phyloP scores from a whole-genome alignment of 2,113 vertebrate genomes.

The Channa maculata region DNA sequence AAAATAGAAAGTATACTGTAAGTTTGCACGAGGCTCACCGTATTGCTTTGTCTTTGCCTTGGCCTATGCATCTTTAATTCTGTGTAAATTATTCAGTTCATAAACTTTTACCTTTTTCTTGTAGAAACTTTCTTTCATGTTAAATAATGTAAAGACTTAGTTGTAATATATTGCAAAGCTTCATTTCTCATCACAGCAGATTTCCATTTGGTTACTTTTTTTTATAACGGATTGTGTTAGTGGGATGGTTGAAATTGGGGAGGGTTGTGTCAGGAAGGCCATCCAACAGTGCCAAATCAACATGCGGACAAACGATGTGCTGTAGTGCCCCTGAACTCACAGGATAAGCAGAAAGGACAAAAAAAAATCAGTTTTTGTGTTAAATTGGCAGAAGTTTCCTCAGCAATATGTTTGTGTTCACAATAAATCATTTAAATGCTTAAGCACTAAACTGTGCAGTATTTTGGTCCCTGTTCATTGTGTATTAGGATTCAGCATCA shows the following conservation, averaged over 20 bases:
- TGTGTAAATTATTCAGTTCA: slow-evolving; percentile 52
- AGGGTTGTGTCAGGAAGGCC: no score
- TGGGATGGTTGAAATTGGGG: not conserved
- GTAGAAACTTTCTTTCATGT: slow-evolving; percentile 21
- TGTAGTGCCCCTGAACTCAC: no score
- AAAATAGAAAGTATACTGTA: slow-evolving; percentile 56
- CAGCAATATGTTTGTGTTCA: not conserved
- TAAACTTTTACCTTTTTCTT: slow-evolving; percentile 31
- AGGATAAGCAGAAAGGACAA: no score
- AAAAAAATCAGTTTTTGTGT: no score
- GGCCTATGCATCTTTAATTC: slow-evolving; percentile 29
- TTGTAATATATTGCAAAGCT: slow-evolving; percentile 13
- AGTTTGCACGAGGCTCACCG: slow-evolving; percentile 51
- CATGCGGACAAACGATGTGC: no score
- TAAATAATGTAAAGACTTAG: slow-evolving; percentile 29
- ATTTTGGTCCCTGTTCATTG: not conserved
- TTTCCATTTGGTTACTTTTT: slow-evolving; percentile 20
- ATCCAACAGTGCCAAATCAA: no score
- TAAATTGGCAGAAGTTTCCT: not conserved
- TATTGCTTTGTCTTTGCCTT: slow-evolving; percentile 23
- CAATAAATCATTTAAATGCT: slow-evolving; percentile 13
- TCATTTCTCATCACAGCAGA: slow-evolving; percentile 12
- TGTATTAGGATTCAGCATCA: not conserved
- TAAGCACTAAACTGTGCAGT: slow-evolving; percentile 1
- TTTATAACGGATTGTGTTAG: slow-evolving; percentile 19